Evolutionary conservation across 1,140 invertebrate species (phyloP).

Genomic region (Ruditapes philippinarum): DNA sequence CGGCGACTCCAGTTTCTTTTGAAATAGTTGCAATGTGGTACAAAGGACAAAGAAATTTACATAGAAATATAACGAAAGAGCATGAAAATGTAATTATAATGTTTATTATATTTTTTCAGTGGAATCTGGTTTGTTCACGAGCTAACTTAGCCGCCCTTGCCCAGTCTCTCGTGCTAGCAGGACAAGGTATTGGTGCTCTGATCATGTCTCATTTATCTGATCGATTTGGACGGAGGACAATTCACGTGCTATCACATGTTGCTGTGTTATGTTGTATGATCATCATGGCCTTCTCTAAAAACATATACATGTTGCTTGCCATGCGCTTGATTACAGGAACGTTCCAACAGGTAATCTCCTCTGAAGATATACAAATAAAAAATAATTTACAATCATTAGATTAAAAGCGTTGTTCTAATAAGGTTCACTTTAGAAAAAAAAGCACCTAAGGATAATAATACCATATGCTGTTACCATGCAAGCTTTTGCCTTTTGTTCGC

Average conservation of each 20-base stretch:
- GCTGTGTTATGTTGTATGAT: slow-evolving; percentile 49
- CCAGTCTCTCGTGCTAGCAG: slow-evolving; percentile 91
- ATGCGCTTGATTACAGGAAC: slow-evolving; percentile 70
- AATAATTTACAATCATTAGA: no score
- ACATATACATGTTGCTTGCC: slow-evolving; percentile 61
- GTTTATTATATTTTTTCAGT: slow-evolving; percentile 88
- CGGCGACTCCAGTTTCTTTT: no score
- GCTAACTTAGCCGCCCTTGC: slow-evolving; percentile 91
- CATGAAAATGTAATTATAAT: background rate
- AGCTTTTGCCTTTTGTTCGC: no score
- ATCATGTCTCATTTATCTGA: slow-evolving; percentile 90
- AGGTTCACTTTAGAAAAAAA: no score
- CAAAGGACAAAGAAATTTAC: no score
- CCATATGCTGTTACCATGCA: no score
- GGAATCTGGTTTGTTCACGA: slow-evolving; percentile 92
- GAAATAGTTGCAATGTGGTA: no score
- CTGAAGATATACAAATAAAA: no score
- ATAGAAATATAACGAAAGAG: no score
- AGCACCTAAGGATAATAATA: no score
- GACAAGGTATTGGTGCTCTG: slow-evolving; percentile 92
- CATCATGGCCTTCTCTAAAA: slow-evolving; percentile 66
- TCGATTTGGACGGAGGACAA: slow-evolving; percentile 80
- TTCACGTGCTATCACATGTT: slow-evolving; percentile 67
- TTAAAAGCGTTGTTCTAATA: no score
- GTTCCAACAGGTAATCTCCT: slow-evolving; percentile 69